These are phyloP conservation scores for Andrena bicolor DNA, from an alignment of 2,888 invertebrate genomes.

Conservation along the genomic window DNA sequence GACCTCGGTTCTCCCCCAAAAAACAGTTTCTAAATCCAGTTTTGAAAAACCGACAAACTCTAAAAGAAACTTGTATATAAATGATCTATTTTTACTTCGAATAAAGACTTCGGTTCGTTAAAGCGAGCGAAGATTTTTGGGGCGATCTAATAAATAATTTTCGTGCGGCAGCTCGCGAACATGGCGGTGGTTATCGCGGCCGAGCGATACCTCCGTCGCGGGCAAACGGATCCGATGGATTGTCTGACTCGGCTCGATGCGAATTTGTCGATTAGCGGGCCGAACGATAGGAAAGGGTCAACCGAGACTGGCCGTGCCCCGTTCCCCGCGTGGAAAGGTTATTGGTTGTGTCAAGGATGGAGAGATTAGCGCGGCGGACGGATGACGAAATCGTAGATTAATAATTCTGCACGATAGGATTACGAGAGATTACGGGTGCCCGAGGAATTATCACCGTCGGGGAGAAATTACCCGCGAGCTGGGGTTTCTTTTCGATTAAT, in stretches of 20 bases:
- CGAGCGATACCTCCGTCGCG: background rate
- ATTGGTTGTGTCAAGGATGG: constrained; percentile 66
- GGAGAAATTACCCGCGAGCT: background rate
- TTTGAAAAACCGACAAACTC: too few relatives aligned
- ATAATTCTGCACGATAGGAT: constrained; percentile 31
- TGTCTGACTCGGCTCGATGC: constrained; percentile 6
- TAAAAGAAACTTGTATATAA: too few relatives aligned
- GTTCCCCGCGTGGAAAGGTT: constrained; percentile 61
- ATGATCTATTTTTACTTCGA: too few relatives aligned
- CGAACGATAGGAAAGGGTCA: constrained; percentile 61
- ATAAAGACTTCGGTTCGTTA: too few relatives aligned
- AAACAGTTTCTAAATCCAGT: too few relatives aligned
- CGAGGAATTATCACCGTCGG: background rate
- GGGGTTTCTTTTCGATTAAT: constrained; percentile 4
- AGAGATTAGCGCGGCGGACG: constrained; percentile 59
- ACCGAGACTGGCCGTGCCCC: constrained; percentile 38
- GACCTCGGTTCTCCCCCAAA: too few relatives aligned
- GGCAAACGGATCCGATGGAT: constrained; percentile 30
- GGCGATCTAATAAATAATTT: background rate
- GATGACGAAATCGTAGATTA: constrained; percentile 67
- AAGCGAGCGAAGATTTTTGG: background rate
- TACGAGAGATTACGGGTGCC: constrained; percentile 15
- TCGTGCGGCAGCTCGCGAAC: background rate
- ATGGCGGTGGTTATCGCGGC: constrained; percentile 6
- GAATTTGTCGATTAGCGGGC: constrained; percentile 43